phyloP scores from a whole-genome alignment of 2,113 vertebrate species.

The Myanophis thanlyinensis region DNA sequence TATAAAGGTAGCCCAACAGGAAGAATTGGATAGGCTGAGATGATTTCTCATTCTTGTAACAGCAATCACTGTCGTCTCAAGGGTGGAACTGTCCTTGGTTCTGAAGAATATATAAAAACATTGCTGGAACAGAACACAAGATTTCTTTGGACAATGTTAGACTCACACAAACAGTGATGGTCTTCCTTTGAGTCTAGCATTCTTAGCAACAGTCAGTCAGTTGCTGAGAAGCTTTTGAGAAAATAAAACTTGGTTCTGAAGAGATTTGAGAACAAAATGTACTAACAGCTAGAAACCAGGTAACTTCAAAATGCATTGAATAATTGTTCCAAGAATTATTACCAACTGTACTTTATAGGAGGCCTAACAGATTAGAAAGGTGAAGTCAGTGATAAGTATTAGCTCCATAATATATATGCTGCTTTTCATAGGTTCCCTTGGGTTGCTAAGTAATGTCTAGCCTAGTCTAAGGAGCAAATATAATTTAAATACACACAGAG shows the following conservation, averaged over 20 bases:
- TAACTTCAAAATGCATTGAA: not conserved
- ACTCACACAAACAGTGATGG: not conserved
- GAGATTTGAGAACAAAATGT: not conserved
- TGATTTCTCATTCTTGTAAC: not conserved
- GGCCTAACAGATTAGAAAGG: not conserved
- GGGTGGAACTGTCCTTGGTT: not conserved
- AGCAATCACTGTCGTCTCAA: not conserved
- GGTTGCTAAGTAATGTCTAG: not conserved
- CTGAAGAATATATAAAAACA: not conserved
- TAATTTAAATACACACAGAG: not conserved
- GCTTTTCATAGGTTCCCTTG: not conserved
- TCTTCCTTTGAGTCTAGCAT: not conserved
- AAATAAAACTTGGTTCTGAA: not conserved
- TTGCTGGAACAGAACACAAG: not conserved
- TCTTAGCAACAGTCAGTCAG: not conserved
- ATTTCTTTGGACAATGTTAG: not conserved
- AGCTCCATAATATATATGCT: not conserved
- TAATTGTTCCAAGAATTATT: not conserved
- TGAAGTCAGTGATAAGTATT: not conserved
- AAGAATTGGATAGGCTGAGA: not conserved
- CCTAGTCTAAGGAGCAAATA: not conserved
- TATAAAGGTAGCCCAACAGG: not conserved
- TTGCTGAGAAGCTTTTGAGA: not conserved
- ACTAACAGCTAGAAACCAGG: not conserved
- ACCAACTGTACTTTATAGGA: not conserved